Evolutionary conservation across 2,797 vertebrate genomes (phyloP).

Genomic region (Lerista edwardsae): DNA sequence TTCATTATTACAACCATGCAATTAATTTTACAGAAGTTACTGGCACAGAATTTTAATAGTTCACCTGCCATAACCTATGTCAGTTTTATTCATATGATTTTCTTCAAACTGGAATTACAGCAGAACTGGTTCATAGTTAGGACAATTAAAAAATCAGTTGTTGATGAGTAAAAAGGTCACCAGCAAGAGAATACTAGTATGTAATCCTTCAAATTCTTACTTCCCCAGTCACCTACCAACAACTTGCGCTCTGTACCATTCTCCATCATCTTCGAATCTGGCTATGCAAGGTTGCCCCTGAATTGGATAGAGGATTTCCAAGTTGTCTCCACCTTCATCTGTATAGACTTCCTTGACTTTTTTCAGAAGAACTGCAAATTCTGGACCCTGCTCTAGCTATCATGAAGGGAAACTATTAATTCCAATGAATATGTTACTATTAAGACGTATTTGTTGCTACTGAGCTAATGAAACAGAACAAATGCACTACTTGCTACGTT

Average conservation of each 20-base stretch:
- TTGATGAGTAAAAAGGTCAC: not conserved
- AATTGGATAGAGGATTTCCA: constrained; percentile 71
- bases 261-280: constrained; percentile 75
- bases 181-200: not conserved
- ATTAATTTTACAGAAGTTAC: not conserved
- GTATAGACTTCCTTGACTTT: constrained; percentile 73
- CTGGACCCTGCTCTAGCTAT: constrained; percentile 66
- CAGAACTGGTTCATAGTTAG: not conserved
- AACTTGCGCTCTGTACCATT: constrained; percentile 80
- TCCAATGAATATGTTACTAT: not conserved
- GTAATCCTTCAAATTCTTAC: not conserved
- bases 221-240: constrained; percentile 67
- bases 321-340: constrained; percentile 52
- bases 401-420: constrained; percentile 40
- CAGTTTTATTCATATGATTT: not conserved
- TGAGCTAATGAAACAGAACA: too few relatives aligned
- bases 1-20: not conserved
- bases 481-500: too few relatives aligned
- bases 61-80: not conserved
- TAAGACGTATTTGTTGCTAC: not conserved
- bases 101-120: not conserved
- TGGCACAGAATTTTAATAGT: not conserved
- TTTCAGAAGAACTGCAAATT: constrained; percentile 63
- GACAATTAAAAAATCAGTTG: not conserved
- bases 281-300: constrained; percentile 78